Conservation (phyloP, 2,113 vertebrate species). For the Corvus cornix region DNA sequence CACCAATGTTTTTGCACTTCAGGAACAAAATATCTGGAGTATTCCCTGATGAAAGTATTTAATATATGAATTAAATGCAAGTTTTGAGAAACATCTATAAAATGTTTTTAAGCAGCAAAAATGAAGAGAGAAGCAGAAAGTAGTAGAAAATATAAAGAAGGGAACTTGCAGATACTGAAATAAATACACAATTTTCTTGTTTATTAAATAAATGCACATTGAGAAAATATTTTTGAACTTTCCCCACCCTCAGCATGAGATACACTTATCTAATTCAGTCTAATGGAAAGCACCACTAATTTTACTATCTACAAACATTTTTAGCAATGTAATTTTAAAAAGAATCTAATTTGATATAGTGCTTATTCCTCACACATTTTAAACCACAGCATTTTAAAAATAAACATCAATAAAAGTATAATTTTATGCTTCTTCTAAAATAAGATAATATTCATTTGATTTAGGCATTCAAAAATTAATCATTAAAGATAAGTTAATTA, state of each 20-base stretch:
- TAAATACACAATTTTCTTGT: not conserved
- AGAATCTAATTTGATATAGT: not conserved
- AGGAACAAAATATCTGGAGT: constrained; percentile 11
- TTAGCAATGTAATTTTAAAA: not conserved
- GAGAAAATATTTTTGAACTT: not conserved
- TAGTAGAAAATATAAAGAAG: not conserved
- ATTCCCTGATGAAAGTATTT: not conserved
- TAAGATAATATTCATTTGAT: not conserved
- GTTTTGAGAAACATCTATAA: not conserved
- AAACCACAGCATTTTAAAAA: not conserved
- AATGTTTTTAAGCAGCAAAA: not conserved
- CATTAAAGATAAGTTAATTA: constrained; percentile 6
- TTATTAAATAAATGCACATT: not conserved
- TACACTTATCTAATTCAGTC: not conserved
- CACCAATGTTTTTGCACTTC: not conserved
- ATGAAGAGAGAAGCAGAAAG: not conserved
- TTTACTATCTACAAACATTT: not conserved
- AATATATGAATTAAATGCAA: not conserved
- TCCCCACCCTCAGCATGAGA: not conserved
- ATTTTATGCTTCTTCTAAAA: not conserved
- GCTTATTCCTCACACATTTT: not conserved
- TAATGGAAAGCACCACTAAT: not conserved
- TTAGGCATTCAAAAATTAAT: not conserved
- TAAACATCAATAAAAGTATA: not conserved
- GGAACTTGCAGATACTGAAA: not conserved